Evolutionary conservation across 1,140 invertebrate species (phyloP).

Genomic region (Scaptodrosophila lebanonensis): DNA sequence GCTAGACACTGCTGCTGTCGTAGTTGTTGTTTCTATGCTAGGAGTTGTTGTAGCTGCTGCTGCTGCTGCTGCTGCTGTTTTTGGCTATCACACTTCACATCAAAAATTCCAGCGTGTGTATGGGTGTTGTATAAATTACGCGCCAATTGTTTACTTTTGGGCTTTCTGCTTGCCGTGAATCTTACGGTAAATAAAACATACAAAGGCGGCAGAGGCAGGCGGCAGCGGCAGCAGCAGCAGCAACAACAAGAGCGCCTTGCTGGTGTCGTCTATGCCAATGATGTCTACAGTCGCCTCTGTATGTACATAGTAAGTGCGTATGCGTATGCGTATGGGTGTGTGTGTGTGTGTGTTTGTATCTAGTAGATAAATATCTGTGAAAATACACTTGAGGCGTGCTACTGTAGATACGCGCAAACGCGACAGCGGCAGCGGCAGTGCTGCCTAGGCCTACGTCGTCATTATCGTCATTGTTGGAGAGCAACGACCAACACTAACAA

Average conservation of each 20-base stretch:
- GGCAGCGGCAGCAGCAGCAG: conserved; percentile 6
- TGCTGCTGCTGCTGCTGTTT: neutral
- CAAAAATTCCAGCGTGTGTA: too few species aligned
- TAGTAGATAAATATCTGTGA: conserved; percentile 33
- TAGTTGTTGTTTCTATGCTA: neutral
- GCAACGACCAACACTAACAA: conserved; percentile 46
- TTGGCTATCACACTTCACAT: too few species aligned
- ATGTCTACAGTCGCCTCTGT: conserved; percentile 3
- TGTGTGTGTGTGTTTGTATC: conserved; percentile 3
- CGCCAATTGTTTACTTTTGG: conserved; percentile 34
- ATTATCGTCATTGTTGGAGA: neutral
- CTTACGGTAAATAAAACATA: conserved; percentile 48
- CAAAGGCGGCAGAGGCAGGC: conserved; percentile 13
- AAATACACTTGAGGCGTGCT: conserved; percentile 69
- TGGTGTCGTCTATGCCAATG: conserved; percentile 62
- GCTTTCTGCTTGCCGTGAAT: conserved; percentile 30
- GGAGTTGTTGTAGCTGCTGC: neutral
- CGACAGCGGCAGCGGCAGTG: conserved; percentile 22
- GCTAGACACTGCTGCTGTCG: too few species aligned
- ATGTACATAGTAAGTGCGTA: neutral
- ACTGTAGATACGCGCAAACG: conserved; percentile 55
- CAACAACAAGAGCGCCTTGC: conserved; percentile 38
- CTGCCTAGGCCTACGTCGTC: conserved; percentile 23
- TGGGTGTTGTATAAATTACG: too few species aligned
- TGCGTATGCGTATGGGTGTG: neutral